phyloP scores from a whole-genome alignment of 2,797 vertebrate genomes.

The Cyclura pinguis region DNA sequence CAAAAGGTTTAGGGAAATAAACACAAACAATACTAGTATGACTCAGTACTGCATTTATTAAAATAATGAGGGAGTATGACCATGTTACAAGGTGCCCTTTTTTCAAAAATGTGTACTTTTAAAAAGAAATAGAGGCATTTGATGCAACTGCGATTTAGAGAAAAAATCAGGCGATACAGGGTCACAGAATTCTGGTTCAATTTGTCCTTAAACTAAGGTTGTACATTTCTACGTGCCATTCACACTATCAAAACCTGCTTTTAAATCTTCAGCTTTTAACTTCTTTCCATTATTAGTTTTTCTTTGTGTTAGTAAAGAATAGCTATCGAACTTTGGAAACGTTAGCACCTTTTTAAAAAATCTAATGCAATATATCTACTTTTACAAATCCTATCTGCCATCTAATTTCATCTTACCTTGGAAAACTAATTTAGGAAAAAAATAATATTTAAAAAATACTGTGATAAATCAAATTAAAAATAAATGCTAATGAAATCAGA shows the following conservation, averaged over 20 bases:
- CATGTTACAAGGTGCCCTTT: not conserved
- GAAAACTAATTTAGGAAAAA: not conserved
- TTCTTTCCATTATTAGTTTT: not conserved
- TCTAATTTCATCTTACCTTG: not conserved
- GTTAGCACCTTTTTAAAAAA: not conserved
- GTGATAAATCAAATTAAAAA: slow-evolving; percentile 53
- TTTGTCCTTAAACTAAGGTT: not conserved
- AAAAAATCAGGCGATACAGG: not conserved
- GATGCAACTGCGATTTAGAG: not conserved
- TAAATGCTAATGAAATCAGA: slow-evolving; percentile 28
- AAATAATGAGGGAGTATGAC: not conserved
- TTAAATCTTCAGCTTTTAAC: not conserved
- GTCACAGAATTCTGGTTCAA: not conserved
- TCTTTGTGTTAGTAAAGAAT: not conserved
- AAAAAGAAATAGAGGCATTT: not conserved
- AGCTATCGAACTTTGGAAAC: not conserved
- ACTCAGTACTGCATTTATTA: not conserved
- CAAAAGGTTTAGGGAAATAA: not conserved
- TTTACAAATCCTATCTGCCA: not conserved
- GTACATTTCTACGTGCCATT: not conserved
- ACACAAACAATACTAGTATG: not conserved
- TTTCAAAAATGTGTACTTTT: not conserved
- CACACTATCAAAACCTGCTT: not conserved
- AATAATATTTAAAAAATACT: not conserved
- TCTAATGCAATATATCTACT: not conserved